A percentile compares a stretch with the other conserved stretches of the same genome.
These are phyloP conservation scores for Orchesella cincta DNA, from an alignment of 1,140 invertebrate species.

Conservation along the genomic window DNA sequence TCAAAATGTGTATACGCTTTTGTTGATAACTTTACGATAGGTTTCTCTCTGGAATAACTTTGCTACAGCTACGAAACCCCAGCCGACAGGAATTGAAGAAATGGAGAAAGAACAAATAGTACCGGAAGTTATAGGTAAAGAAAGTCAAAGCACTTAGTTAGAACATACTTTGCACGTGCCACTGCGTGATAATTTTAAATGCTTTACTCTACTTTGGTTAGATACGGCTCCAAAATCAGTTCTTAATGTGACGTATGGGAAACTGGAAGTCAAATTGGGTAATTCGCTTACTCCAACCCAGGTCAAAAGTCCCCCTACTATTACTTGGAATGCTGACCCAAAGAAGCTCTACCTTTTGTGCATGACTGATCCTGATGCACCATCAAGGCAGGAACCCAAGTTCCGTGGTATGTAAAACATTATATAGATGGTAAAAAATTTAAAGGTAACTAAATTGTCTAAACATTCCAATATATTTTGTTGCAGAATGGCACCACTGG, in stretches of 20 bases:
- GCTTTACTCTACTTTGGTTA: too few species aligned
- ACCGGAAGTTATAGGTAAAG: conserved; percentile 33
- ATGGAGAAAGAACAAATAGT: conserved; percentile 36
- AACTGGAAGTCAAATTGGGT: conserved; percentile 50
- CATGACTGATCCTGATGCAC: conserved; percentile 83
- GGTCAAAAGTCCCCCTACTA: conserved; percentile 55
- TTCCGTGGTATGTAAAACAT: conserved; percentile 62
- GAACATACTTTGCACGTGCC: too few species aligned
- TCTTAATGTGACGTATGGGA: conserved; percentile 48
- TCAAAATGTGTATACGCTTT: too few species aligned
- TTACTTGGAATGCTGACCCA: conserved; percentile 26
- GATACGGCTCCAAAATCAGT: conserved; percentile 29
- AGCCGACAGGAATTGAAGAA: background rate
- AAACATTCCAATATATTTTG: background rate
- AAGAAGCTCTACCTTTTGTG: conserved; percentile 18
- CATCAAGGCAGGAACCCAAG: conserved; percentile 73
- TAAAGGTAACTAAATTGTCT: too few species aligned
- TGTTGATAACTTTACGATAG: too few species aligned
- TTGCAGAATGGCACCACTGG: conserved; percentile 87
- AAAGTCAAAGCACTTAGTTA: too few species aligned
- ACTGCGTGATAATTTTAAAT: too few species aligned
- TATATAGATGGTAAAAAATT: too few species aligned
- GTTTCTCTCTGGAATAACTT: too few species aligned
- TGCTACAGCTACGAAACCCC: too few species aligned
- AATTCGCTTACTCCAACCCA: conserved; percentile 56